phyloP scores from a whole-genome alignment of 2,797 vertebrate species.

The Poeciliopsis gracilis region DNA sequence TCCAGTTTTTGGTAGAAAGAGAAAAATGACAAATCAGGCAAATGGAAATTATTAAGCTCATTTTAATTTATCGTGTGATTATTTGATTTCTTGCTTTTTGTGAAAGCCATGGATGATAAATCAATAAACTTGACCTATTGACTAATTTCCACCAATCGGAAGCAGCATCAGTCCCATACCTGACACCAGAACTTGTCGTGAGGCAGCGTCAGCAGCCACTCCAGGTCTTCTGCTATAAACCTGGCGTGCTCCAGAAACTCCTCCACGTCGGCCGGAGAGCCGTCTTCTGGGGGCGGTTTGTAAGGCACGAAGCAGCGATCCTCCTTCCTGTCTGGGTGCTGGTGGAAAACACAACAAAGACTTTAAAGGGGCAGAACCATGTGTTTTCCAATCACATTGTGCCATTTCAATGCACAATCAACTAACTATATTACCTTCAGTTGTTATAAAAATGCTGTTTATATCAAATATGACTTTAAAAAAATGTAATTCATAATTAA shows the following conservation, averaged over 20 bases:
- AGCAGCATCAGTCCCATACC: conserved; percentile 71
- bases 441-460: too few relatives aligned
- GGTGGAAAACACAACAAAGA: conserved; percentile 23
- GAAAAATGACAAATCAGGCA: too few relatives aligned
- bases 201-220: conserved; percentile 91
- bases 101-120: too few relatives aligned
- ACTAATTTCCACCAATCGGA: neutral
- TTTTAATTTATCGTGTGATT: too few relatives aligned
- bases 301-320: conserved; percentile 91
- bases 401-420: neutral
- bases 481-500: too few relatives aligned
- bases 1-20: too few relatives aligned
- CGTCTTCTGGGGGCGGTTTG: conserved; percentile 82
- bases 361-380: too few relatives aligned
- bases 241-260: conserved; percentile 90
- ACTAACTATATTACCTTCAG: too few relatives aligned
- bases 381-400: too few relatives aligned
- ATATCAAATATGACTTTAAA: too few relatives aligned
- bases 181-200: conserved; percentile 99
- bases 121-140: neutral
- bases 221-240: conserved; percentile 91
- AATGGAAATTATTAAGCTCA: too few relatives aligned
- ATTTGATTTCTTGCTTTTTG: too few relatives aligned
- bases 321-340: conserved; percentile 90
- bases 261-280: conserved; percentile 85